Conservation (phyloP, 2,797 vertebrate species). For the Danio jaintianensis region DNA sequence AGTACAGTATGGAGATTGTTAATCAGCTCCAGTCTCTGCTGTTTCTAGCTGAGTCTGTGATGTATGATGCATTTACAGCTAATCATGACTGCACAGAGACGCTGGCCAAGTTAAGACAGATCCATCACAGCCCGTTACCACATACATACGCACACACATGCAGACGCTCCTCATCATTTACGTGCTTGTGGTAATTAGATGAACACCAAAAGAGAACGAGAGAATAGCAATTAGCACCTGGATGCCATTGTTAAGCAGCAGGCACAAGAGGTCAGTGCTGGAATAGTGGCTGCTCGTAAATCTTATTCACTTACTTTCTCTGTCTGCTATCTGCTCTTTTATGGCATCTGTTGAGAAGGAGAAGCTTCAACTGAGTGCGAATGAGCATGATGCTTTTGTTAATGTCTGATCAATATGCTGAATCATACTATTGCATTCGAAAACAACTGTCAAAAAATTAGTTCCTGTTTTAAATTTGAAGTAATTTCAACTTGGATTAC, state of each 20-base stretch:
- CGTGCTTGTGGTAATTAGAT: conserved; percentile 30
- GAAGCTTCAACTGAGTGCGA: not conserved
- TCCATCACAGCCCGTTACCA: conserved; percentile 26
- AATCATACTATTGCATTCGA: not conserved
- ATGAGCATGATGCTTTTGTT: too few relatives aligned
- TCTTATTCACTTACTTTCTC: conserved; percentile 21
- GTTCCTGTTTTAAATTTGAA: too few relatives aligned
- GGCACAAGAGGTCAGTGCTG: conserved; percentile 11
- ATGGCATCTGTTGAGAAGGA: not conserved
- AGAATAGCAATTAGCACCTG: conserved; percentile 36
- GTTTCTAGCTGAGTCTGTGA: conserved; percentile 30
- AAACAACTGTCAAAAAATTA: not conserved
- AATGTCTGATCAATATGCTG: not conserved
- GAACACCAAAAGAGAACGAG: conserved; percentile 14
- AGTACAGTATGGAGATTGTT: conserved; percentile 14
- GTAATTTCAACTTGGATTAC: too few relatives aligned
- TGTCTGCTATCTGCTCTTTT: not conserved
- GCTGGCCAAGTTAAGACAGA: conserved; percentile 18
- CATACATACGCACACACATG: conserved; percentile 6
- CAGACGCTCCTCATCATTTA: conserved; percentile 40
- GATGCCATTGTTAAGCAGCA: conserved; percentile 30
- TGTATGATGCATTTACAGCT: conserved; percentile 39
- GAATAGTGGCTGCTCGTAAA: conserved; percentile 14
- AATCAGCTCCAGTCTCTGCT: conserved; percentile 4
- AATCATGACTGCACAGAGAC: conserved; percentile 40